Evolutionary conservation across 2,888 invertebrate genomes (phyloP).

Genomic region (Drosophila colorata): DNA sequence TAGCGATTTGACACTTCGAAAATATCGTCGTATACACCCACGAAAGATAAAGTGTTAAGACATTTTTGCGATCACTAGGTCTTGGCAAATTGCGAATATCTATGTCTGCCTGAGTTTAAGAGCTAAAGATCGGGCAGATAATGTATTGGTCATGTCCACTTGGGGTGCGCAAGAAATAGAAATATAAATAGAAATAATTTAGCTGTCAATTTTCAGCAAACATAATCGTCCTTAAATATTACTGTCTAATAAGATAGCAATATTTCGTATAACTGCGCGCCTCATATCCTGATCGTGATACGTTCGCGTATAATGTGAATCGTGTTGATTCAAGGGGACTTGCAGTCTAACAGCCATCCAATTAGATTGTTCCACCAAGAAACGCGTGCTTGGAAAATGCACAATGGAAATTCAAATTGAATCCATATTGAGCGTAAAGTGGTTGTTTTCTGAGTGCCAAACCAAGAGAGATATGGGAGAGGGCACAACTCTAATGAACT

Average conservation of each 20-base stretch:
- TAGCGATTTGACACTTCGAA: no score
- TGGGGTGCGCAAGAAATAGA: no score
- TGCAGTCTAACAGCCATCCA: conserved; percentile 1
- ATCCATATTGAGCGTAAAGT: conserved; percentile 61
- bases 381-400: conserved; percentile 58
- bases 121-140: no score
- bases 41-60: no score
- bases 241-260: background rate
- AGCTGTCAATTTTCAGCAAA: background rate
- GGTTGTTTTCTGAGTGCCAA: conserved; percentile 64
- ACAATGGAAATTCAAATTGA: conserved; percentile 58
- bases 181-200: no score
- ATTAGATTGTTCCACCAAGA: background rate
- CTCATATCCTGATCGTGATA: background rate
- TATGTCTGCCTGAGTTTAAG: no score
- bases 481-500: background rate
- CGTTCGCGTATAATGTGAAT: background rate
- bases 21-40: no score
- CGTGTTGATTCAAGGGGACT: background rate
- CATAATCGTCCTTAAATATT: background rate
- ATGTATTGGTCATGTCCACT: no score
- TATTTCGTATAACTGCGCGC: background rate
- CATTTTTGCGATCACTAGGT: no score
- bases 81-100: no score
- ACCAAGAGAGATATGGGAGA: conserved; percentile 10